Base-by-base conservation (phyloP, 2,797 vertebrate species). In the Siniperca undulata region DNA sequence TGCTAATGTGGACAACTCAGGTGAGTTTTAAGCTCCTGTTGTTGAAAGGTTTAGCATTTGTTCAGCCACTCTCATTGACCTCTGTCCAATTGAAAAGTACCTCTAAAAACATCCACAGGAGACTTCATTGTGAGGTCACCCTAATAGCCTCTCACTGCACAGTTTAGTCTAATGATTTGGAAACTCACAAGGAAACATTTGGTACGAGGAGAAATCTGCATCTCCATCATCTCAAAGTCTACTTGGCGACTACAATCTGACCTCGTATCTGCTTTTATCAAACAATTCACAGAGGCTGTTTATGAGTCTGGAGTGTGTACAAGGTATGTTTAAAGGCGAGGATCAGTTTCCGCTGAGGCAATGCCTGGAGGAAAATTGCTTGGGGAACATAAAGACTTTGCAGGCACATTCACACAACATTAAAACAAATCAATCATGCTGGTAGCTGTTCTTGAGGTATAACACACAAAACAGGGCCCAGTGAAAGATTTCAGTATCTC, bases 281-380 rank as follows among this genome's bases (percentile, higher is more conserved):
- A 44, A 70, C n/a, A 46, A 30, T 58, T 30, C 24, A 42, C 60
- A 24, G 38, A 36, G 50, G 34, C 14, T 17, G 24, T 48, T 27
- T 70, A 11, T 40, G 12, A 61, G 48, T 75, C 48, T 0, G 13
- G 14, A 22, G 58, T 40, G 36, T 36, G 8, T 74, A 4, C 36
- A 60, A 34, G 38, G 22, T 16, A 52, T 48, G 30, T 61, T 59
- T 60, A 46, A 30, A 59, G 19, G 8, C 11, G 7, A 44, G 61
- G 27, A 46, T 59, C 8, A 48, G 44, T 64, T 84, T 77, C 53
- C 71, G 64, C 64, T 19, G 73, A 80, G 48, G 69, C 38, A 68
- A 55, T 24, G 36, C 44, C 46, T 50, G 5, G 22, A 75, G 8
- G 34, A 55, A 71, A 56, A 75, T 9, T 24, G 22, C 52, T 50